Base-by-base conservation (phyloP, 2,888 invertebrate genomes). In the Pheosia tremula region DNA sequence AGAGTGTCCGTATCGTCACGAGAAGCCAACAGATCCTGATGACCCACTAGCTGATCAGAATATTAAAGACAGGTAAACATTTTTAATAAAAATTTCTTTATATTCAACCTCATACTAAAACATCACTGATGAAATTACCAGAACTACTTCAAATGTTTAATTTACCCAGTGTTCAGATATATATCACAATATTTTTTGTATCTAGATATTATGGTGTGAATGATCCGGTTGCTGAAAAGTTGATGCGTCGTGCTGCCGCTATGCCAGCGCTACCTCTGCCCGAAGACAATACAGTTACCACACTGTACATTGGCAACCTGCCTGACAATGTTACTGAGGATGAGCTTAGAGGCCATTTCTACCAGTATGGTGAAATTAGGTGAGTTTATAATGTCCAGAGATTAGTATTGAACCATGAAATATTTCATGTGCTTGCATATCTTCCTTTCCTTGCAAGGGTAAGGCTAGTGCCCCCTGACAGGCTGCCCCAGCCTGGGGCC, bases 311-410 rank as follows among this genome's bases (percentile, higher is more conserved):
- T n/a, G 99, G 99, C 13, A 99, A 99, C 84, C 90, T 99, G 36
- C 98, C 98, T 0, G 98, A 98, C 62, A 95, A 96, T 67, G 95
- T 98, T 45, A 96, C 96, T 0, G 99, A 99, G 79, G 97, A 97
- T 67, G 98, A 99, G 78, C 94, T 99, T 71, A 96, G 98, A 69
- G 98, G 99, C 83, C 97, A 99, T 82, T 99, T 99, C 89, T 99
- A 99, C 89, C 99, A 99, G 86, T 99, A 97, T 90, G 99, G 99
- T 13, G 99, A 99, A 90, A 98, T 99, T 65, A 96, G 99, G 74
- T 94, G 62, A 64, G 64, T 59, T 38, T 45, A 10, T 43, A 41
- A 41, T 2, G 5, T 7, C 8, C 1, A 2, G 5, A 8, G 9
- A 10, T 45, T 10, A 10, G 4, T 45, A 10, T 10, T 45, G 9